Evolutionary conservation across 2,113 vertebrate species (phyloP).

Genomic region (Rhombomys opimus): DNA sequence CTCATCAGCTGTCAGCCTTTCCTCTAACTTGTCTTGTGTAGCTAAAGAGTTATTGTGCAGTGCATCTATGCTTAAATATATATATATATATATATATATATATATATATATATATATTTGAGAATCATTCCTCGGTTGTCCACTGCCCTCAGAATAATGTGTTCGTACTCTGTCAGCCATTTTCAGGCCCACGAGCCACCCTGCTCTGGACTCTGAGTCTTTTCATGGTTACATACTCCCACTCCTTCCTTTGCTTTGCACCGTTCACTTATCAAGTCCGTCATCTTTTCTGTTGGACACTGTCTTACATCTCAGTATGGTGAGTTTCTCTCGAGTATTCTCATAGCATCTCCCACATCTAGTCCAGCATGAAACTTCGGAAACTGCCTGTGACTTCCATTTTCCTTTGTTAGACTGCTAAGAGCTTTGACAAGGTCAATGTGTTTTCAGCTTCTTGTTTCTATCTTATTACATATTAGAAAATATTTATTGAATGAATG

Average conservation of each 20-base stretch:
- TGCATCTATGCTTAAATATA: neutral
- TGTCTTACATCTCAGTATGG: neutral
- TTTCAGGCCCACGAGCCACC: neutral
- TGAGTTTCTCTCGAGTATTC: neutral
- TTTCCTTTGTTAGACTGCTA: neutral
- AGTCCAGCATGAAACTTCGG: neutral
- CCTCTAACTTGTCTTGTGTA: neutral
- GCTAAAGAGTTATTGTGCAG: neutral
- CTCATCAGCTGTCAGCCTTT: neutral
- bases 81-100: neutral
- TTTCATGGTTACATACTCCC: neutral
- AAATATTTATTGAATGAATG: neutral
- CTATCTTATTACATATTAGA: neutral
- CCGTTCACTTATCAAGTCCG: neutral
- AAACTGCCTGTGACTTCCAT: neutral
- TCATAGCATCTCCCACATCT: neutral
- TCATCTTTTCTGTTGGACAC: fast-evolving
- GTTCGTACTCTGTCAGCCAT: neutral
- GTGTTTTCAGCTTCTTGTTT: neutral
- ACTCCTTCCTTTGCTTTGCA: neutral
- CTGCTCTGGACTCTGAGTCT: neutral
- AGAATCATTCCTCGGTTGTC: neutral
- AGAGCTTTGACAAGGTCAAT: neutral
- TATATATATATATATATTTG: neutral
- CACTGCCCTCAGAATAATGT: neutral